These are phyloP conservation scores for Actinia tenebrosa DNA, from an alignment of 64 coral and sea anemone species.

Conservation along the genomic window DNA sequence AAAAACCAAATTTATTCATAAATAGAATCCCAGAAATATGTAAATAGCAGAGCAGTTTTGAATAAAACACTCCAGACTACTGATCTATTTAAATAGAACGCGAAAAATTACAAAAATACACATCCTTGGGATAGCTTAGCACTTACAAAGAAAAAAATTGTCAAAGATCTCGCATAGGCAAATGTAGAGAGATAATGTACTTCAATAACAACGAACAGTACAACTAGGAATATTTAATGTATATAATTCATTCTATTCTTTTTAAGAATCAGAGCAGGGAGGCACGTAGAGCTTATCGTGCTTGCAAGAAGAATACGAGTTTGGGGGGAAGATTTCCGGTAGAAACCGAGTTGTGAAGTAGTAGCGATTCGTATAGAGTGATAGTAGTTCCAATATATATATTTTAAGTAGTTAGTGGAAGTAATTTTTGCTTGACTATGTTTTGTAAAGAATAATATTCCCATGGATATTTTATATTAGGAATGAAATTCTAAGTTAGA, in stretches of 20 bases:
- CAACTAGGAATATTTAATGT: background rate
- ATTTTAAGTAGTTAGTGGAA: background rate
- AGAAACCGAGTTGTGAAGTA: background rate
- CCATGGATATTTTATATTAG: background rate
- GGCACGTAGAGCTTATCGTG: background rate
- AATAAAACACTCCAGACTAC: background rate
- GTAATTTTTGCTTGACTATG: background rate
- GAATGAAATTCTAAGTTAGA: background rate
- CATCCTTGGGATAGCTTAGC: background rate
- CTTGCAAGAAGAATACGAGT: background rate
- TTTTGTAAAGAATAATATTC: background rate
- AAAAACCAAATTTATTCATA: background rate
- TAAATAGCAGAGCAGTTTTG: background rate
- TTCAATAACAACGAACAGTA: background rate
- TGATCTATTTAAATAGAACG: background rate
- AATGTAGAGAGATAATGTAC: background rate
- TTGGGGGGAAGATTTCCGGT: slow-evolving; percentile 1
- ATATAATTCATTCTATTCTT: background rate
- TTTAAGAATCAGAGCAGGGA: background rate
- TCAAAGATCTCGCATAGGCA: background rate
- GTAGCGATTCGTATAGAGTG: background rate
- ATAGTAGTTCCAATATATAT: background rate
- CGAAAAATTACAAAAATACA: background rate
- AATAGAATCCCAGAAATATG: slow-evolving; percentile 19
- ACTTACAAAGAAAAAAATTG: background rate